Evolutionary conservation across 2,797 vertebrate genomes (phyloP), one percentile per base, ranked within the genome.

Genomic region (Oreonectes daqikongensis): DNA sequence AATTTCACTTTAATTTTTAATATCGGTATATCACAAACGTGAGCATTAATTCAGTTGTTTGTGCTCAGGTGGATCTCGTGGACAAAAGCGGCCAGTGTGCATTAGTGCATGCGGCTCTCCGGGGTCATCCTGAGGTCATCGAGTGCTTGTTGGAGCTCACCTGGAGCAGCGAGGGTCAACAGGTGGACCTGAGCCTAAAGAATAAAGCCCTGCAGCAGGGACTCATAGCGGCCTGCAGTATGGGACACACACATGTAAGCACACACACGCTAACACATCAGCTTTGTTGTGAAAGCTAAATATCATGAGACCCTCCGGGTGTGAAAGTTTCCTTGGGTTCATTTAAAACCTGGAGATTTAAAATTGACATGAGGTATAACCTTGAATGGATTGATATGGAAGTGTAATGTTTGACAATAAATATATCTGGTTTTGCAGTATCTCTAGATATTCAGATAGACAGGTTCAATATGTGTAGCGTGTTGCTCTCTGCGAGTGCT

Each of bases 81-180:
- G 98, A 99, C 91, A 98, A 97, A 91, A 98, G 96, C 44, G 97
- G 97, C 18, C 98, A 99, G 83, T 95, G 96, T 79, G 93, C 96
- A 0, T 85, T 99, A 83, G 95, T 99, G 2, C 98, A 99, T 3
- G 96, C 96, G 0, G 96, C 97, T 0, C 90, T 99, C 81, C 87
- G 96, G 80, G 97, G 98, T 69, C 96, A 99, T 68, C 83, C 90
- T 0, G 93, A 94, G 38, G 92, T 98, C 82, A 95, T 99, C 24
- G 90, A 93, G 78, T 94, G 92, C 88, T 84, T 99, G 82, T 90
- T 99, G 71, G 86, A 90, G 83, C 88, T 94, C 64, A 90, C 92
- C 35, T 98, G 98, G 97, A 87, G 84, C 1, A 18, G 71, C 3
- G 90, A 91, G 15, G 89, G 87, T 65, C 91, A 83, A 67, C 94